Evolutionary conservation across 1,140 invertebrate species (phyloP).

Genomic region (Phymastichus coffea): DNA sequence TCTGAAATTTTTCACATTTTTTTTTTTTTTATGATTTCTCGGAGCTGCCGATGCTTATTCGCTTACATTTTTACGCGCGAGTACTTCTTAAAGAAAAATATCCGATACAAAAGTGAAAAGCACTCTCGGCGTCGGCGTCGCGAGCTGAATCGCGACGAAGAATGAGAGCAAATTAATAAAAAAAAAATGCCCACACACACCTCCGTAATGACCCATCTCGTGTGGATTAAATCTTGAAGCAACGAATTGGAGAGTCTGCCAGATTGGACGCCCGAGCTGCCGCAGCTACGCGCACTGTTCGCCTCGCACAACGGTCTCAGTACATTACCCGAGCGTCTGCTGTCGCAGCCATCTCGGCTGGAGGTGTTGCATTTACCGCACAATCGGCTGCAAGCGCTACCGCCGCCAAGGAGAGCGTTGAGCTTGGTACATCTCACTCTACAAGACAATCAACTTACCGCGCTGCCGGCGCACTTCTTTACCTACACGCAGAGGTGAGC

Average conservation of each 20-base stretch:
- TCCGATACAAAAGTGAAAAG: too few relatives aligned
- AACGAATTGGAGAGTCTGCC: constrained; percentile 75
- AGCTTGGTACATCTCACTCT: constrained; percentile 72
- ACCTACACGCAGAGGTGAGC: constrained; percentile 63
- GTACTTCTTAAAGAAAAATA: too few relatives aligned
- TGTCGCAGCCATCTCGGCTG: constrained; percentile 70
- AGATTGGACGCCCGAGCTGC: constrained; percentile 75
- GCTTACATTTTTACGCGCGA: too few relatives aligned
- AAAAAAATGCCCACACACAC: too few relatives aligned
- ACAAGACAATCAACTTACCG: constrained; percentile 75
- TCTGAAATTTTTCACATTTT: too few relatives aligned
- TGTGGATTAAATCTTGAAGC: too few relatives aligned
- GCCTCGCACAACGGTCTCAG: constrained; percentile 74
- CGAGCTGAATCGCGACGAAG: too few relatives aligned
- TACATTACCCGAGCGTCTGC: constrained; percentile 69
- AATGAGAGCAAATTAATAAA: too few relatives aligned
- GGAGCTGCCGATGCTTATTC: too few relatives aligned
- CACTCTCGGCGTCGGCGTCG: too few relatives aligned
- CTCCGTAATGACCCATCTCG: too few relatives aligned
- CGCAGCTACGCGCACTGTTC: constrained; percentile 69
- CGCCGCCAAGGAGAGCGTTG: constrained; percentile 65
- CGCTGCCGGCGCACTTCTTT: constrained; percentile 75
- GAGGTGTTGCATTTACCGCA: constrained; percentile 73
- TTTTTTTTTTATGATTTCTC: too few relatives aligned
- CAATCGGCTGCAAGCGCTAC: constrained; percentile 72